These are phyloP conservation scores for Geotrypetes seraphini DNA, from an alignment of 2,797 vertebrate species.

Conservation along the genomic window DNA sequence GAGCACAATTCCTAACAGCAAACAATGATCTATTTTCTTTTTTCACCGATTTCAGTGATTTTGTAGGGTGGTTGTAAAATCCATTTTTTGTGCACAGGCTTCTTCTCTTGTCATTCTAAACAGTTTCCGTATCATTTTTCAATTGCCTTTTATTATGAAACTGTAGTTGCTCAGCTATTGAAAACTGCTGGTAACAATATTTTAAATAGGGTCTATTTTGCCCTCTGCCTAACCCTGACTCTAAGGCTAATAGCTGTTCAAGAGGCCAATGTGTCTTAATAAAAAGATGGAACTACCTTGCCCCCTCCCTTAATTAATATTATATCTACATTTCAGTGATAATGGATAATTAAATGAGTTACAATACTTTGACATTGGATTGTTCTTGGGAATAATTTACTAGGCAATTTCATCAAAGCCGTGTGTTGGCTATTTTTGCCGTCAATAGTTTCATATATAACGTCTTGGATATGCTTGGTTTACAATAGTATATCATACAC, in stretches of 20 bases:
- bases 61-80: slow-evolving; percentile 8
- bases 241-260: slow-evolving; percentile 38
- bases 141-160: not conserved
- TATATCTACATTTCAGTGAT: slow-evolving; percentile 58
- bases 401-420: slow-evolving; percentile 42
- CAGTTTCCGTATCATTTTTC: not conserved
- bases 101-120: not conserved
- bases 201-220: slow-evolving; percentile 6
- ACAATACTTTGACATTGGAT: slow-evolving; percentile 65
- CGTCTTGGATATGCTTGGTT: too few species aligned
- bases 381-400: slow-evolving; percentile 65
- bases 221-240: slow-evolving; percentile 47
- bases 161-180: not conserved
- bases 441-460: slow-evolving; percentile 38
- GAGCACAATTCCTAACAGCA: too few species aligned
- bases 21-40: too few species aligned
- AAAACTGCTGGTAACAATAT: not conserved
- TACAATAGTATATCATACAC: too few species aligned
- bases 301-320: slow-evolving; percentile 69
- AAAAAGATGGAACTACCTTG: slow-evolving; percentile 63
- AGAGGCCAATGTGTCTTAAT: slow-evolving; percentile 52
- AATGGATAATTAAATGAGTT: slow-evolving; percentile 68
- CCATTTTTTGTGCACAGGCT: not conserved
- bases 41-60: not conserved
- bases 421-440: slow-evolving; percentile 48